Percentiles rank a stretch among this genome's conserved stretches.
Conservation (phyloP, 1,140 invertebrate genomes). For the Harpegnathos saltator region DNA sequence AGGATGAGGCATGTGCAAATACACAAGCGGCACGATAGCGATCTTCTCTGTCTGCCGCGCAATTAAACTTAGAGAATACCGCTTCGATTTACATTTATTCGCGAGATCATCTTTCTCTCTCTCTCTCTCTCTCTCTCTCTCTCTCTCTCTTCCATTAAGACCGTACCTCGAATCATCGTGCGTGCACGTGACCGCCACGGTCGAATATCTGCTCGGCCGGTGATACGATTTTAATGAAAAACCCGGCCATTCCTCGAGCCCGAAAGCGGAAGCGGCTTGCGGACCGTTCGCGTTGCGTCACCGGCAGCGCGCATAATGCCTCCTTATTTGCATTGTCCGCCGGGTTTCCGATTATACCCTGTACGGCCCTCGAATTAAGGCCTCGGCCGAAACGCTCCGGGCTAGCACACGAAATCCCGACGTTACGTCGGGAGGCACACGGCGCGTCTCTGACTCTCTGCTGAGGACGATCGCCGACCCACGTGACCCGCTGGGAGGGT, state of each 20-base stretch:
- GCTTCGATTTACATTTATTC: not conserved
- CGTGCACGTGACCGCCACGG: not conserved
- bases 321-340: slow-evolving; percentile 79
- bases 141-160: no score
- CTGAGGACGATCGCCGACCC: slow-evolving; percentile 54
- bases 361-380: slow-evolving; percentile 79
- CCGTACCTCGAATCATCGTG: slow-evolving; percentile 29
- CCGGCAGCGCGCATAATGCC: slow-evolving; percentile 67
- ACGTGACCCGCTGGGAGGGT: slow-evolving; percentile 63
- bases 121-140: no score
- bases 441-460: slow-evolving; percentile 48
- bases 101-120: not conserved
- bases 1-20: no score
- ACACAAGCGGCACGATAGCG: not conserved
- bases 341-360: slow-evolving; percentile 79
- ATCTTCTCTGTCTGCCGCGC: not conserved
- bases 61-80: not conserved
- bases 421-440: slow-evolving; percentile 71
- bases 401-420: slow-evolving; percentile 75
- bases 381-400: slow-evolving; percentile 75
- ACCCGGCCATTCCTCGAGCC: slow-evolving; percentile 45
- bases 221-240: slow-evolving; percentile 66
- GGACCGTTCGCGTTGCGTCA: slow-evolving; percentile 70
- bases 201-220: slow-evolving; percentile 4
- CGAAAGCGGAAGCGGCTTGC: slow-evolving; percentile 74